Evolutionary conservation across 2,113 vertebrate species (phyloP), one percentile per base, ranked within the genome.

Genomic region (Corythaixoides concolor): DNA sequence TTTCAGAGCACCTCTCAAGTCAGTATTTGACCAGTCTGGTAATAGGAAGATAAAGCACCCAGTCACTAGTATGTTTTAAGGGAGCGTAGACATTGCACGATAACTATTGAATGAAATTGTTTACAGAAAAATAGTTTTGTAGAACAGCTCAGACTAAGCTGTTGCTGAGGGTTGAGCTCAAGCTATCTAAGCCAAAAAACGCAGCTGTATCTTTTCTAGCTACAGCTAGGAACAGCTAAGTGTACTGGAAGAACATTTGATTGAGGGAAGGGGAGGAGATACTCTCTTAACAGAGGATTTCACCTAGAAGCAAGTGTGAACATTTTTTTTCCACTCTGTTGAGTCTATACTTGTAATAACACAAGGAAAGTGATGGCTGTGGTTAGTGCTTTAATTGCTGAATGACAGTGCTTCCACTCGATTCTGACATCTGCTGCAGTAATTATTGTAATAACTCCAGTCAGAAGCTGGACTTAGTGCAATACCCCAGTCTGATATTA

Each of bases 161-260:
- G 78, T 89, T 85, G 43, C 90, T 95, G 85, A 93, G 85, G 70
- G 27, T 45, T 92, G 91, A 94, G 76, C 60, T 87, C 18, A 37
- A 67, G 58, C 56, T 95, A 18, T 49, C 30, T 56, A 92, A 97
- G 94, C 95, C 97, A 97, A 91, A 81, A 85, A 85, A 39, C 12
- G 64, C 97, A 97, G 97, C 98, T 97, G 97, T 95, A 91, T 96
- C 95, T 93, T 98, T 97, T 98, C 97, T 94, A 97, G 91, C 96
- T 86, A 86, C 97, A 97, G 93, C 94, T 98, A 95, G 88, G 73
- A 89, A 11, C 80, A 94, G 87, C 85, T 86, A 81, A 90, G 74
- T 95, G 97, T 95, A 96, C 96, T 97, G 88, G 94, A 94, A 97
- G 97, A 97, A 80, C 20, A 63, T 95, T 95, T 92, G 63, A 20